phyloP scores from a whole-genome alignment of 1,140 invertebrate species.

The Musca vetustissima region DNA sequence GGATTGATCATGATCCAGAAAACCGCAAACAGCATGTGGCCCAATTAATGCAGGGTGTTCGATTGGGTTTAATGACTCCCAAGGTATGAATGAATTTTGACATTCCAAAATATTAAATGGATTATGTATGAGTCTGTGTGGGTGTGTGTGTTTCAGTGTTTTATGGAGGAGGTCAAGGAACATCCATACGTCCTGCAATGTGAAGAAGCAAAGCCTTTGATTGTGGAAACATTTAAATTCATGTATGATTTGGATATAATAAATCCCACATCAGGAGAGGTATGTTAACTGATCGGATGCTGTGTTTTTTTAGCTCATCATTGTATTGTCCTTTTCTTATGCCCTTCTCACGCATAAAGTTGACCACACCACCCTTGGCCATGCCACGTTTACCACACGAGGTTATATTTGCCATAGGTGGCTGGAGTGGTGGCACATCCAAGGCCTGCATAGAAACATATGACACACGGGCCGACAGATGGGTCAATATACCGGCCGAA shows the following conservation, averaged over 20 bases:
- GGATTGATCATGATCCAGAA: slow-evolving; percentile 65
- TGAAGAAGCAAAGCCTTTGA: slow-evolving; percentile 66
- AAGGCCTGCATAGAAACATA: slow-evolving; percentile 79
- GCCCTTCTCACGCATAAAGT: slow-evolving; percentile 41
- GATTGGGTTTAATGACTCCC: slow-evolving; percentile 82
- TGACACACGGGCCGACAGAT: slow-evolving; percentile 69
- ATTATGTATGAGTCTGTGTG: background rate
- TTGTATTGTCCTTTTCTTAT: slow-evolving; percentile 34
- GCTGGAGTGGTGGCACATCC: slow-evolving; percentile 78
- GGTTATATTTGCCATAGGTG: slow-evolving; percentile 73
- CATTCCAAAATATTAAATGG: background rate
- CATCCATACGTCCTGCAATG: slow-evolving; percentile 66
- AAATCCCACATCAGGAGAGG: slow-evolving; percentile 58
- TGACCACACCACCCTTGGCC: slow-evolving; percentile 63
- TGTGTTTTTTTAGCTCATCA: slow-evolving; percentile 26
- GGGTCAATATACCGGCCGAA: slow-evolving; percentile 63
- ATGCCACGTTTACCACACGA: slow-evolving; percentile 70
- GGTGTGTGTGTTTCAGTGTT: slow-evolving; percentile 54
- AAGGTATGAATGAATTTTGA: slow-evolving; percentile 56
- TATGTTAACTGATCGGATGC: slow-evolving; percentile 31
- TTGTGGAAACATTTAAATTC: slow-evolving; percentile 66
- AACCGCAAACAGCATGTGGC: slow-evolving; percentile 67
- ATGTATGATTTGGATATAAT: slow-evolving; percentile 64
- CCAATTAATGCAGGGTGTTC: slow-evolving; percentile 75
- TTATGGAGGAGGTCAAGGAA: slow-evolving; percentile 65